phyloP scores from a whole-genome alignment of 2,113 vertebrate species.

The Hassar affinis region DNA sequence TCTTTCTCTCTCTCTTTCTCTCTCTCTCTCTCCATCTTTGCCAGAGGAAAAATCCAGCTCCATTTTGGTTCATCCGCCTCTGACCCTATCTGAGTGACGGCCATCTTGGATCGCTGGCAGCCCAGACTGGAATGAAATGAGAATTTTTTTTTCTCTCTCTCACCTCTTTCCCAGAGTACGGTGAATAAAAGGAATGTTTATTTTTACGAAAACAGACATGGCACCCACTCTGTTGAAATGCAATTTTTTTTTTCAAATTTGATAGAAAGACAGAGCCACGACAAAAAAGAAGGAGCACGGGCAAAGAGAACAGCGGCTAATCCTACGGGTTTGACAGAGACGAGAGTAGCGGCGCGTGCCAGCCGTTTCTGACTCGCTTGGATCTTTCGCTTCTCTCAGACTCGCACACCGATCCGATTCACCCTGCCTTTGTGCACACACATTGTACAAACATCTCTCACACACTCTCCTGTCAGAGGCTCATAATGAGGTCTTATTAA shows the following conservation, averaged over 20 bases:
- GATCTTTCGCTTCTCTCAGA: slow-evolving; percentile 69
- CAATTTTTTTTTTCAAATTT: neutral
- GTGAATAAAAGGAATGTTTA: slow-evolving; percentile 20
- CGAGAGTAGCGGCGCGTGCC: slow-evolving; percentile 2
- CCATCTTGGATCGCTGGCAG: slow-evolving; percentile 50
- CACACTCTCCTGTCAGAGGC: slow-evolving; percentile 39
- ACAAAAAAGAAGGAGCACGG: neutral
- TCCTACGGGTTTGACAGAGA: slow-evolving; percentile 26
- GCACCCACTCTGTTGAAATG: slow-evolving; percentile 8
- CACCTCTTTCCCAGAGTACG: slow-evolving; percentile 1
- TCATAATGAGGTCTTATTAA: slow-evolving; percentile 72
- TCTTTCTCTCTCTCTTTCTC: slow-evolving; percentile 15
- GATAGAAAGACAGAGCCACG: slow-evolving; percentile 1
- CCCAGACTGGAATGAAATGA: neutral
- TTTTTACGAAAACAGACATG: slow-evolving; percentile 30
- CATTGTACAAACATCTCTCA: slow-evolving; percentile 65
- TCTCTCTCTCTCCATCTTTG: slow-evolving; percentile 36
- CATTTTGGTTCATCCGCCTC: slow-evolving; percentile 53
- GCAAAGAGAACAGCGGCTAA: slow-evolving; percentile 20
- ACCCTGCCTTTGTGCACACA: slow-evolving; percentile 68
- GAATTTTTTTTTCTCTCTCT: slow-evolving; percentile 9
- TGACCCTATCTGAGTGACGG: slow-evolving; percentile 58
- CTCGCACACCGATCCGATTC: slow-evolving; percentile 64
- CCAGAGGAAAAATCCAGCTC: slow-evolving; percentile 31
- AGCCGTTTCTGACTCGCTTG: slow-evolving; percentile 66